phyloP scores from a whole-genome alignment of 2,113 vertebrate genomes.

The Pollimyrus isidori region DNA sequence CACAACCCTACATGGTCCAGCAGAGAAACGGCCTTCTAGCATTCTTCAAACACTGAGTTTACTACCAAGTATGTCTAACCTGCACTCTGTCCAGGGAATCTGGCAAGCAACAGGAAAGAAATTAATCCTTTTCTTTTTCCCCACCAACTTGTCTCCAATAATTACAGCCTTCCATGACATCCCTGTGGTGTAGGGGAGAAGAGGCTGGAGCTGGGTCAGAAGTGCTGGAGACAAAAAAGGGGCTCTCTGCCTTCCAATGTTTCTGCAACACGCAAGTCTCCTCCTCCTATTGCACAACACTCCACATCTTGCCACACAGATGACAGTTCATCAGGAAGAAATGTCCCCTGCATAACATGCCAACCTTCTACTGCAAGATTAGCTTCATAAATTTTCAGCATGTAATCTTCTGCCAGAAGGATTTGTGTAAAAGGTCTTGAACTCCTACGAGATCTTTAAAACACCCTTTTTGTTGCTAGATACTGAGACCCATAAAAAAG shows the following conservation, averaged over 20 bases:
- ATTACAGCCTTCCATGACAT: not conserved
- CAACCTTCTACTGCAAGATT: not conserved
- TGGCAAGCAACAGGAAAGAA: not conserved
- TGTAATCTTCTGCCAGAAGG: not conserved
- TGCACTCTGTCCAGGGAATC: not conserved
- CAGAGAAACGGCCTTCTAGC: not conserved
- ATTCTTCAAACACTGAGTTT: not conserved
- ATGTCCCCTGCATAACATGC: not conserved
- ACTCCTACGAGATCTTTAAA: not conserved
- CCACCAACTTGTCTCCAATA: not conserved
- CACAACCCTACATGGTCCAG: not conserved
- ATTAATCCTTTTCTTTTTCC: not conserved
- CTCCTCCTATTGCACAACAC: not conserved
- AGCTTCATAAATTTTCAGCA: not conserved
- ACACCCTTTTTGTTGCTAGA: slow-evolving; percentile 15
- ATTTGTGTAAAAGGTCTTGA: not conserved
- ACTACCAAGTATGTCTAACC: not conserved
- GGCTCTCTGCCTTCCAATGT: not conserved
- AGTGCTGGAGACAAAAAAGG: not conserved
- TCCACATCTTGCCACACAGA: not conserved
- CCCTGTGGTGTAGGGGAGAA: not conserved
- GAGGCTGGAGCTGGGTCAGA: not conserved
- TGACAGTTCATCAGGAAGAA: not conserved
- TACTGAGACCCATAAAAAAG: slow-evolving; percentile 24
- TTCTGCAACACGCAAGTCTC: not conserved